These are phyloP conservation scores for Agriopis aurantiaria DNA, from an alignment of 2,888 invertebrate species.

Conservation along the genomic window DNA sequence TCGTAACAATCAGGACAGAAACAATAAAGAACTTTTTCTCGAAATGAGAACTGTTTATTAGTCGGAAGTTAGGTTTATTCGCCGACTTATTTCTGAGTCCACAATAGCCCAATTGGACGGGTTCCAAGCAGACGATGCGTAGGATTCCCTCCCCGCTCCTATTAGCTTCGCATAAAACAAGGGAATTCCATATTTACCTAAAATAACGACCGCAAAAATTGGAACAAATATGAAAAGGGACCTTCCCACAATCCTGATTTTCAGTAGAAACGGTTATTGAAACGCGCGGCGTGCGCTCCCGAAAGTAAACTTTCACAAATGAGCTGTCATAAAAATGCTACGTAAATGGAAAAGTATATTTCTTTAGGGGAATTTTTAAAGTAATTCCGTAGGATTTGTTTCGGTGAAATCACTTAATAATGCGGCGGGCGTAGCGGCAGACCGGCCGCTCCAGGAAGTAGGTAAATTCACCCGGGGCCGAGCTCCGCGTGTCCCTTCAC, in stretches of 20 bases:
- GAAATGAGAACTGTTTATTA: constrained; percentile 18
- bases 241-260: constrained; percentile 33
- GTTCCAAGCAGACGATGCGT: constrained; percentile 31
- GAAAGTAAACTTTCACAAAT: constrained; percentile 59
- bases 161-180: constrained; percentile 34
- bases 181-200: constrained; percentile 30
- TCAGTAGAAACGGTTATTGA: constrained; percentile 40
- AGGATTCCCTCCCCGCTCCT: constrained; percentile 25
- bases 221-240: constrained; percentile 37
- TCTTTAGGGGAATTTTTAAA: constrained; percentile 60
- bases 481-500: constrained; percentile 72
- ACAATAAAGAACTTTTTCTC: constrained; percentile 1
- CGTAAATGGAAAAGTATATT: constrained; percentile 54
- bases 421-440: constrained; percentile 53
- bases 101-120: constrained; percentile 29
- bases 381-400: constrained; percentile 70
- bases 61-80: constrained; percentile 20
- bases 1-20: constrained; percentile 5
- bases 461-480: constrained; percentile 67
- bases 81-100: constrained; percentile 26
- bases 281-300: constrained; percentile 29
- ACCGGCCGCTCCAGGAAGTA: constrained; percentile 51
- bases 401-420: constrained; percentile 77
- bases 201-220: constrained; percentile 42
- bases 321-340: constrained; percentile 55